Conservation (phyloP, 2,797 vertebrate genomes). For the Okamejei kenojei region DNA sequence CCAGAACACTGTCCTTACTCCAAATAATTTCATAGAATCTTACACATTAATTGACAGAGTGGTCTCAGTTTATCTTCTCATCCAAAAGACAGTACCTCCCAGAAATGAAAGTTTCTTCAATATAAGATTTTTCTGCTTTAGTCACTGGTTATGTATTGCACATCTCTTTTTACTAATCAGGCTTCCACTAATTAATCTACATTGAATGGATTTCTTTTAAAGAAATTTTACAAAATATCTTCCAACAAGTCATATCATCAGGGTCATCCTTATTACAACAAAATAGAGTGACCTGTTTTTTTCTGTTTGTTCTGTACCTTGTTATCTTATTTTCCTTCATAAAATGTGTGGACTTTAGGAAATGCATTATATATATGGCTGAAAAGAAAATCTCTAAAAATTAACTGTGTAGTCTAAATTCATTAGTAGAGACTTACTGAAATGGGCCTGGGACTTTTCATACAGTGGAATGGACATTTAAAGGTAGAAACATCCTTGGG, state of each 20-base stretch:
- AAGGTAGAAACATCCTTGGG: neutral
- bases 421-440: neutral
- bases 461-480: neutral
- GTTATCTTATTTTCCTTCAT: neutral
- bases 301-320: neutral
- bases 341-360: neutral
- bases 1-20: too few species aligned
- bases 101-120: too few species aligned
- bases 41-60: too few species aligned
- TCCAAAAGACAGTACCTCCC: too few species aligned
- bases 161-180: neutral
- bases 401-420: neutral
- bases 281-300: neutral
- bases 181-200: neutral
- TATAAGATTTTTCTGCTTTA: too few species aligned
- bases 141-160: neutral
- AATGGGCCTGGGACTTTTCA: neutral
- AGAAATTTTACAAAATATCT: neutral
- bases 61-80: too few species aligned
- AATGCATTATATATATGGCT: neutral
- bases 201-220: neutral
- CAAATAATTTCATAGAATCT: too few species aligned
- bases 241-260: neutral
- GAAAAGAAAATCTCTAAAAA: neutral
- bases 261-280: neutral